Conservation (phyloP, 2,888 invertebrate species). For the Philonicus albiceps region DNA sequence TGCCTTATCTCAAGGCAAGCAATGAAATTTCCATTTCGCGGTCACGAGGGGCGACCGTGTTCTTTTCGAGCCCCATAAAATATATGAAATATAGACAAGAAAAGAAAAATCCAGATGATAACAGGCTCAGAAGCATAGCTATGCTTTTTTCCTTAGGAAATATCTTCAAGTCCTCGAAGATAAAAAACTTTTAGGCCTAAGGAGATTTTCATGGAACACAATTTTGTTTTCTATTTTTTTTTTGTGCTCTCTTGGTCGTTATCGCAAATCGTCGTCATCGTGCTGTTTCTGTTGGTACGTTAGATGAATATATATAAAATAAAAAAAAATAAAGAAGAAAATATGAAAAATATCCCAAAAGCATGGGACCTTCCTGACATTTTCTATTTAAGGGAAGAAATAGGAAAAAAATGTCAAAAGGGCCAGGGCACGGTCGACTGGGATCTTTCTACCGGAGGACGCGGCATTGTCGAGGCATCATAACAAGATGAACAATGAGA, state of each 20-base stretch:
- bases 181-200: not conserved
- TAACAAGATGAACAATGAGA: conserved; percentile 4
- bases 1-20: not conserved
- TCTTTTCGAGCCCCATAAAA: not conserved
- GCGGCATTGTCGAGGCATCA: not conserved
- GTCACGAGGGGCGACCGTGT: not conserved
- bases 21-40: conserved; percentile 23
- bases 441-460: not conserved
- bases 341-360: not conserved
- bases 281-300: not conserved
- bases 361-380: not conserved
- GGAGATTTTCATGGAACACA: not conserved
- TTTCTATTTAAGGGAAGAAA: not conserved
- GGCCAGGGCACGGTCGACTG: not conserved
- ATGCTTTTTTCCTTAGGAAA: conserved; percentile 1
- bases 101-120: not conserved
- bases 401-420: not conserved
- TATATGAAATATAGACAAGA: conserved; percentile 13
- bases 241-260: not conserved
- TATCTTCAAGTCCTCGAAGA: not conserved
- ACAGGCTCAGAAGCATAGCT: not conserved
- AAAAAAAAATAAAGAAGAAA: too few relatives aligned
- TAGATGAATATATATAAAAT: not conserved
- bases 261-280: not conserved
- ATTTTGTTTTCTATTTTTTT: not conserved